Percentiles rank a stretch among this genome's conserved stretches.
These are phyloP conservation scores for Rambutsinella grinnellia DNA, from an alignment of 2,888 invertebrate genomes.

Conservation along the genomic window DNA sequence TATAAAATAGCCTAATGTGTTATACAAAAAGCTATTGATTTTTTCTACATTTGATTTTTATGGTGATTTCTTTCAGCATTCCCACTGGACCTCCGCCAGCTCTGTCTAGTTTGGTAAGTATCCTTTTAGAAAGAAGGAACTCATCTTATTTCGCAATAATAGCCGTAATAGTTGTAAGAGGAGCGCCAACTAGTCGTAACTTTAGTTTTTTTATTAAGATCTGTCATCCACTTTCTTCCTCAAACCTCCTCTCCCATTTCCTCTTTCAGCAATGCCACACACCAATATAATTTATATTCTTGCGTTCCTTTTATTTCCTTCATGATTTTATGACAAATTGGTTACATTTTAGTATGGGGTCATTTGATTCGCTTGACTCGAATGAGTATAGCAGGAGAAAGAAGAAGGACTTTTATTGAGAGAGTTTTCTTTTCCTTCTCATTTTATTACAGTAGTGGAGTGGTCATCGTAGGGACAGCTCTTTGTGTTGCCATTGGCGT, in stretches of 20 bases:
- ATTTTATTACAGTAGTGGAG: slow-evolving; percentile 55
- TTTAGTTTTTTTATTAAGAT: slow-evolving; percentile 30
- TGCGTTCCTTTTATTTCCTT: slow-evolving; percentile 24
- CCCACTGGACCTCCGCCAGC: slow-evolving; percentile 66
- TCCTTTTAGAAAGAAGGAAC: not conserved
- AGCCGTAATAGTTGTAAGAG: not conserved
- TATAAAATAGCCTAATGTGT: not conserved
- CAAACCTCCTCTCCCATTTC: not conserved
- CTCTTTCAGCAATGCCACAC: not conserved
- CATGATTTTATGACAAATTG: slow-evolving; percentile 56
- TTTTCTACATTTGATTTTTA: slow-evolving; percentile 43
- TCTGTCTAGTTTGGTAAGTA: slow-evolving; percentile 65
- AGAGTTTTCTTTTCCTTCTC: slow-evolving; percentile 5
- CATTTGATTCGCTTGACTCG: slow-evolving; percentile 51
- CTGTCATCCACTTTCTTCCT: slow-evolving; percentile 16
- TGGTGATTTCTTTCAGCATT: slow-evolving; percentile 56
- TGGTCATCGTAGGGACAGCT: slow-evolving; percentile 60
- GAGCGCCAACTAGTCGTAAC: not conserved
- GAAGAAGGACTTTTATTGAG: slow-evolving; percentile 35
- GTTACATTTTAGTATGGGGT: slow-evolving; percentile 54
- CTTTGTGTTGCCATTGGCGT: slow-evolving; percentile 64
- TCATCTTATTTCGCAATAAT: not conserved
- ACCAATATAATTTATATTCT: not conserved
- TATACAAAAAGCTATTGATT: slow-evolving; percentile 18
- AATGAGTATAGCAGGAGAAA: slow-evolving; percentile 11